Evolutionary conservation across 2,113 vertebrate species (phyloP), one percentile per base, ranked within the genome.

Genomic region (Rissa tridactyla): DNA sequence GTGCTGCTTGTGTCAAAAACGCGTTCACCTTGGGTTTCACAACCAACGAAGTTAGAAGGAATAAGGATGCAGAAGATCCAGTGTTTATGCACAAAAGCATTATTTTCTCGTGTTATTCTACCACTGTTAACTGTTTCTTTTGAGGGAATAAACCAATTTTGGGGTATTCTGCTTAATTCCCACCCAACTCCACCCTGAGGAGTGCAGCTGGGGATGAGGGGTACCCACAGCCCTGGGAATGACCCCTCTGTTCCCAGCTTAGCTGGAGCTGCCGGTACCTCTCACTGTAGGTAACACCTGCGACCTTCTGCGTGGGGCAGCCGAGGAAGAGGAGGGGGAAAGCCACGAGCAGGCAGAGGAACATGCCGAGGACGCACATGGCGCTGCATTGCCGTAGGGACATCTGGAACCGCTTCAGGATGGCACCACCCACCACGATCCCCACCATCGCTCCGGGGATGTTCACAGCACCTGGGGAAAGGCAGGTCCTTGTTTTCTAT

Each of bases 301-400:
- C 97, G 1, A 99, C 95, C 9, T 11, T 93, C 95, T 99, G 99
- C 0, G 99, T 99, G 20, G 99, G 84, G 84, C 99, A 99, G 93
- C 99, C 99, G 2, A 99, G 93, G 96, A 99, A 97, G 82, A 99
- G 95, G 81, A 99, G 98, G 2, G 99, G 99, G 0, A 98, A 10
- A 20, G 98, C 96, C 2, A 97, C 9, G 5, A 99, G 29, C 8
- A 98, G 30, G 64, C 98, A 98, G 10, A 98, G 29, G 15, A 99
- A 46, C 60, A 98, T 88, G 30, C 98, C 98, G 0, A 89, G 21
- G 5, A 98, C 72, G 20, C 99, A 99, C 90, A 99, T 88, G 77
- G 69, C 60, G 0, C 98, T 97, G 27, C 99, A 98, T 2, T 96
- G 97, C 40, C 38, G 47, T 23, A 99, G 95, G 1, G 98, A 98